phyloP scores from a whole-genome alignment of 2,113 vertebrate species.

The Taxidea taxus region DNA sequence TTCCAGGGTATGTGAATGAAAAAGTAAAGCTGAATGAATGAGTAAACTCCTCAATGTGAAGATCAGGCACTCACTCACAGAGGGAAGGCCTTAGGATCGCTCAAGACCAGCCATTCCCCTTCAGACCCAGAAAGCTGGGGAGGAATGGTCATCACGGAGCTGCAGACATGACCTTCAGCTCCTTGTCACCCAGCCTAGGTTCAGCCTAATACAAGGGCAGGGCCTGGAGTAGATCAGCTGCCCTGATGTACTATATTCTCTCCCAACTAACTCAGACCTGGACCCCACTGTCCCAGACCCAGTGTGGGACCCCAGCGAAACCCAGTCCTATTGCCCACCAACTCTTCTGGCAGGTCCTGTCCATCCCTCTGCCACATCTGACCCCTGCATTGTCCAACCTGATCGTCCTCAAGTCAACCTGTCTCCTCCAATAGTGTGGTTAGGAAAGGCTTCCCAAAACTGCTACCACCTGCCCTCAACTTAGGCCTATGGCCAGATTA shows the following conservation, averaged over 20 bases:
- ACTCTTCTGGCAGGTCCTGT: neutral
- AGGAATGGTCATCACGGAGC: neutral
- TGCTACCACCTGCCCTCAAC: neutral
- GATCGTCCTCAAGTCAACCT: neutral
- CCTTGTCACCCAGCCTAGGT: neutral
- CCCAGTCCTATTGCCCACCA: neutral
- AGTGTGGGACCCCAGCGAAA: neutral
- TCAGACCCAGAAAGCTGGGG: neutral
- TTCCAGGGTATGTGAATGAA: neutral
- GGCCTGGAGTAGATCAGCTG: neutral
- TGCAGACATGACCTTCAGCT: neutral
- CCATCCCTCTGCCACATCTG: neutral
- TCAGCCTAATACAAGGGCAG: neutral
- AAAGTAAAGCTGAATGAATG: neutral
- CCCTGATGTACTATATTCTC: neutral
- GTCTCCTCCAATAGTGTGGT: neutral
- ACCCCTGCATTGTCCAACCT: neutral
- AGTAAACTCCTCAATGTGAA: neutral
- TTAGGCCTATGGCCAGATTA: neutral
- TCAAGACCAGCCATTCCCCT: neutral
- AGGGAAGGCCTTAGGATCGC: neutral
- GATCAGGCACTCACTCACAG: neutral
- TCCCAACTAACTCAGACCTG: neutral
- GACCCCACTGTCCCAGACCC: neutral
- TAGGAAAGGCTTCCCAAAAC: neutral